Base-by-base conservation (phyloP, 2,797 vertebrate species). In the Falco columbarius region DNA sequence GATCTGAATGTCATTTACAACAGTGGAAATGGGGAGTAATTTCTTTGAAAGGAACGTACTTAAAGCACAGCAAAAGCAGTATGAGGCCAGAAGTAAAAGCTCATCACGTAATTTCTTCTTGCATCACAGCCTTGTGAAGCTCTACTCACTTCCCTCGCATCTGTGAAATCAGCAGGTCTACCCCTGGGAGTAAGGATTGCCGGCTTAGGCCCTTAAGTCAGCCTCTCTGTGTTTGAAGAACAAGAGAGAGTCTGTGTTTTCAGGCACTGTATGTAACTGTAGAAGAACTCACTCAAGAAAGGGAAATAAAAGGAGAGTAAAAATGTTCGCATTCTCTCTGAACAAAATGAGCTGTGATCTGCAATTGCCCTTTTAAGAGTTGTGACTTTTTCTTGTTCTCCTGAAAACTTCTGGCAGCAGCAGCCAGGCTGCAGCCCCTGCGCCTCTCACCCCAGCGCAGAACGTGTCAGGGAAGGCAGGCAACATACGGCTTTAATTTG, bases 401-500 rank as follows among this genome's bases (percentile, higher is more conserved):
- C 10, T 36, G 82, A 97, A 93, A 97, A 83, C 81, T 94, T 94
- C 67, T 91, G 96, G 94, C 87, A 86, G 81, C 74, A 83, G 76
- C 81, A 81, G 68, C 76, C 73, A 30, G 89, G 94, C 92, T 97
- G 94, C 88, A 97, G 94, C 95, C 91, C 87, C 87, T 68, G 87
- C 1, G 79, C 67, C 92, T 81, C 79, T 97, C 87, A 82, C 81
- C 92, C 95, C 95, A 77, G 94, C 34, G 1, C 86, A 93, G 67
- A 94, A 67, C 73, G 90, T n/a, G 87, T 95, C 93, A 95, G 90
- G 88, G 89, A 97, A 89, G 76, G 83, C 81, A 93, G 51, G 86
- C 88, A 96, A 94, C 96, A 97, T 62, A 84, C 81, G 91, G 95
- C 95, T 98, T 98, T 93, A 94, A 98, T 98, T 98, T 98, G 92